These are phyloP conservation scores for Brachionus rotundiformis DNA, from an alignment of 1,140 invertebrate species.

Conservation along the genomic window DNA sequence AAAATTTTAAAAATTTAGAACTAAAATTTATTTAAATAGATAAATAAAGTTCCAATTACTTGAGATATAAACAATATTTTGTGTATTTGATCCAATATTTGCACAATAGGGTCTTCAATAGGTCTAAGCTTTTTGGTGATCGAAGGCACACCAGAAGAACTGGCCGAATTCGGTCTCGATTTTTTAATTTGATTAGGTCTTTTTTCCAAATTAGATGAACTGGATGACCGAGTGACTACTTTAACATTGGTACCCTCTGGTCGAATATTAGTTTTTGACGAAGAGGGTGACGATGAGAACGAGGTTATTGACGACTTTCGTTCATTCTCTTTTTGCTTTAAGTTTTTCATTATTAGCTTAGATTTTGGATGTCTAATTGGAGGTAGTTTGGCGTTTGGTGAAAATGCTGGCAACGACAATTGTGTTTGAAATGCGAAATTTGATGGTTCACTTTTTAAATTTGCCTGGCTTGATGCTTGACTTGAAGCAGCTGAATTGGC, in stretches of 20 bases:
- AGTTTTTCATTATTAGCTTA: conserved; percentile 37
- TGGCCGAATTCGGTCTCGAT: conserved; percentile 55
- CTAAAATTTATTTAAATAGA: neutral
- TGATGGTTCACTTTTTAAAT: neutral
- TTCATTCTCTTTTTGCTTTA: conserved; percentile 11
- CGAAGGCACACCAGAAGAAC: conserved; percentile 61
- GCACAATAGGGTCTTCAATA: conserved; percentile 61
- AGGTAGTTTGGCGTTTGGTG: conserved; percentile 6
- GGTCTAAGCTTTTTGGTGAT: conserved; percentile 61
- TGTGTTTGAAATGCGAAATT: neutral
- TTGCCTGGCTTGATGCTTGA: neutral
- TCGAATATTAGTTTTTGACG: neutral
- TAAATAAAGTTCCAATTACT: too few relatives aligned
- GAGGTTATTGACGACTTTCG: neutral
- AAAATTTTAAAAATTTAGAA: neutral
- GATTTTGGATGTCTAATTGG: conserved; percentile 29
- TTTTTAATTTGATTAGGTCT: conserved; percentile 4
- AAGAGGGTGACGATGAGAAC: neutral
- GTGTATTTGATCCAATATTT: conserved; percentile 62
- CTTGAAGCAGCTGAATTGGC: neutral
- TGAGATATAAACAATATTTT: conserved; percentile 64
- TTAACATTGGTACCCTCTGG: neutral
- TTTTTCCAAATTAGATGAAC: conserved; percentile 45
- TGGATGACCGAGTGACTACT: neutral
- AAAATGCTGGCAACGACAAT: neutral